Evolutionary conservation across 2,113 vertebrate genomes (phyloP).

Genomic region (Gracilinanus agilis): DNA sequence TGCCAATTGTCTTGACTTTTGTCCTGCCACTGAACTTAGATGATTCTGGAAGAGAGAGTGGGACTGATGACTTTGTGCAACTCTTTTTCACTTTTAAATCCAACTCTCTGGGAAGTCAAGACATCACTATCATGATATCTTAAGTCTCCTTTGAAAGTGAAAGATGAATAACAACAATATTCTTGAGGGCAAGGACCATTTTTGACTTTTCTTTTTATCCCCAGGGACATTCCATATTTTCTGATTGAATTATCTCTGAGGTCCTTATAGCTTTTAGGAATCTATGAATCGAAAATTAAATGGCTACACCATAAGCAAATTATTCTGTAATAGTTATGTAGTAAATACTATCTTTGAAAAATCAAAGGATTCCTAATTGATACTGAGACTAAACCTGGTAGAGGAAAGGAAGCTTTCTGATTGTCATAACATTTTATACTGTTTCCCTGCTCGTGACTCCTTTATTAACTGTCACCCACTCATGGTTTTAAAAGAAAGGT

Average conservation of each 20-base stretch:
- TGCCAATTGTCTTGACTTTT: too few relatives aligned
- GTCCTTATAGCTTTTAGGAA: not conserved
- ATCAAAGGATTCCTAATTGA: conserved; percentile 2
- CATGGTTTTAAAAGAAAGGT: not conserved
- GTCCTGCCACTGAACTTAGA: too few relatives aligned
- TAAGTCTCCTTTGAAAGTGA: too few relatives aligned
- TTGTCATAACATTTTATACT: not conserved
- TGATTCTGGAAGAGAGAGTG: too few relatives aligned
- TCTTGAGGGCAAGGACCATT: not conserved
- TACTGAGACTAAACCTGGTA: conserved; percentile 10
- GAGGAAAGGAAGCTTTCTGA: conserved; percentile 18
- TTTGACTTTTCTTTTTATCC: not conserved
- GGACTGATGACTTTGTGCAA: too few relatives aligned
- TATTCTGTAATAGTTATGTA: conserved; percentile 2
- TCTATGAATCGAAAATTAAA: not conserved
- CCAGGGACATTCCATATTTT: not conserved
- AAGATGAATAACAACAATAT: too few relatives aligned
- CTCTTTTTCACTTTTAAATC: too few relatives aligned
- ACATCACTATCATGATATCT: too few relatives aligned
- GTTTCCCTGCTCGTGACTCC: not conserved
- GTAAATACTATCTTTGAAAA: conserved; percentile 9
- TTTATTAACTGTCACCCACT: not conserved
- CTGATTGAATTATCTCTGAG: not conserved
- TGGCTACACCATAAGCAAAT: not conserved
- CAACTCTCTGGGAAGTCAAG: too few relatives aligned